Conservation (phyloP, 2,888 invertebrate species). For the Tanaodytes sp. region DNA sequence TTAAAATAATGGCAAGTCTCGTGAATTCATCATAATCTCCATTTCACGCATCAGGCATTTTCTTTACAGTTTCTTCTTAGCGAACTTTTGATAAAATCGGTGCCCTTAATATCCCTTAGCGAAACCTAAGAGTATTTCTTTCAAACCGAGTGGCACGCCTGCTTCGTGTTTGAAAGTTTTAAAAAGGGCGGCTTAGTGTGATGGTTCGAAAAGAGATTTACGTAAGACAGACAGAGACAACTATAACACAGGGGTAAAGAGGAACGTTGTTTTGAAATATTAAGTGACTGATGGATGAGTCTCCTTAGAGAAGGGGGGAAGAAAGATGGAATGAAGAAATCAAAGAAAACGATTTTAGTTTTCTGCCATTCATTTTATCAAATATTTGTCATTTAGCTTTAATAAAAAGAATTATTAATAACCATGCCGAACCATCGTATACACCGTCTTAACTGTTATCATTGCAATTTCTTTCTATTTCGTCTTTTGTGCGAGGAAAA, state of each 20-base stretch:
- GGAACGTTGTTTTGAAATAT: constrained; percentile 68
- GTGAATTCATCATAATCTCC: constrained; percentile 45
- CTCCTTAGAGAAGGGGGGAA: constrained; percentile 62
- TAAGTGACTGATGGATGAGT: constrained; percentile 72
- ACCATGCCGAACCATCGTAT: no score
- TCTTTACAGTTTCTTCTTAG: constrained; percentile 46
- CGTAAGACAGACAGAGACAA: constrained; percentile 49
- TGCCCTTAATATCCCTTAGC: constrained; percentile 63
- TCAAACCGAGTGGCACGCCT: constrained; percentile 60
- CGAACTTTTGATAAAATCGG: constrained; percentile 51
- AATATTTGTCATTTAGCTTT: constrained; percentile 31
- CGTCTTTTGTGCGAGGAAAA: no score
- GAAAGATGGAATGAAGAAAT: constrained; percentile 48
- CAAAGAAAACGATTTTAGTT: constrained; percentile 47
- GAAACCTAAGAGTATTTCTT: constrained; percentile 65
- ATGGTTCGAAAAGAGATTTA: constrained; percentile 52
- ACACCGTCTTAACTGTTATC: no score
- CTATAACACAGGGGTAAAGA: constrained; percentile 57
- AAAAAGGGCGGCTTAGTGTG: constrained; percentile 62
- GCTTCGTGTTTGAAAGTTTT: constrained; percentile 67
- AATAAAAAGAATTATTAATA: constrained; percentile 24
- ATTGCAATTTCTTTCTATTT: no score
- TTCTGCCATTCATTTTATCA: constrained; percentile 41
- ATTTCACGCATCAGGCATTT: constrained; percentile 51
- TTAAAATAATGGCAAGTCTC: constrained; percentile 45